Base-by-base conservation (phyloP, 2,113 vertebrate genomes). In the Dendropsophus ebraccatus region DNA sequence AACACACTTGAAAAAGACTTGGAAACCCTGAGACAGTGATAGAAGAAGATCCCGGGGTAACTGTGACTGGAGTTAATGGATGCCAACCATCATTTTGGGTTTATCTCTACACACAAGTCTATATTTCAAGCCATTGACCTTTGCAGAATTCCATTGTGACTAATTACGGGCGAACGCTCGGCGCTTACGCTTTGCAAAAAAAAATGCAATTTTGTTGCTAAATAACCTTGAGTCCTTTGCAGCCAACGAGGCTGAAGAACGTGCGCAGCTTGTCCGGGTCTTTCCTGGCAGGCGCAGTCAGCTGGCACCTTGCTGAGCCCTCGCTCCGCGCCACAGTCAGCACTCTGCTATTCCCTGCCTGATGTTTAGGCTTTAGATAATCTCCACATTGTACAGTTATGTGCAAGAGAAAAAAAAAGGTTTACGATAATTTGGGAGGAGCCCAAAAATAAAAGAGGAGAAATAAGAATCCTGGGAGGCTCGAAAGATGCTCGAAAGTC, bases 101-200 rank as follows among this genome's bases (percentile, higher is more conserved):
- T 90, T 76, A 12, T 67, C 79, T 28, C 88, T 49, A 49, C 88
- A 90, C 90, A 90, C 87, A 91, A 41, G 35, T 41, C 90, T 90
- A 89, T 90, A 90, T 94, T 94, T 93, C 89, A 92, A 90, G 87
- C 82, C 90, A 89, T 69, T 91, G 91, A 89, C 89, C 91, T 94
- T 93, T 93, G 82, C 89, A 85, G 90, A 93, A 88, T 88, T 94
- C 91, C 89, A 88, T 86, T 54, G 92, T 92, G 92, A 92, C 92
- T 95, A 93, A 95, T 96, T 95, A 92, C 89, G 90, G 90, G 88
- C 88, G 85, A 90, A 91, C 35, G 45, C 89, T 87, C 52, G 90
- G 80, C 87, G 91, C 90, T 89, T 89, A 86, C 89, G 90, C 90
- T 93, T 91, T 92, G 87, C 88, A 92, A 85, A 90, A 49, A 49